phyloP scores from a whole-genome alignment of 2,888 invertebrate genomes.

The Coremacera marginata region DNA sequence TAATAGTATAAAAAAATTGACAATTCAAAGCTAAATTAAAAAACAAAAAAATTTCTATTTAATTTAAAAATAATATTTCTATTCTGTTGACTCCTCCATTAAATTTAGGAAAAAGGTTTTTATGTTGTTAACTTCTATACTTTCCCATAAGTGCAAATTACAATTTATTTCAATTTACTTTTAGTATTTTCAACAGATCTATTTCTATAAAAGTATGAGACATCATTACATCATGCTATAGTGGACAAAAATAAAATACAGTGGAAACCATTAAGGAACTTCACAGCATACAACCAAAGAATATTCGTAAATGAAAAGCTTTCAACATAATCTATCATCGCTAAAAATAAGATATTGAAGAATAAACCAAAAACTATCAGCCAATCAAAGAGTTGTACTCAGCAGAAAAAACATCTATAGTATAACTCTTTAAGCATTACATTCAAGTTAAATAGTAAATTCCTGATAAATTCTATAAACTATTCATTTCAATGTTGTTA shows the following conservation, averaged over 20 bases:
- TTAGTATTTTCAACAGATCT: slow-evolving; percentile 39
- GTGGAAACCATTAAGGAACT: not conserved
- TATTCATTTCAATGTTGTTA: not conserved
- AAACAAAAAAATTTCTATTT: too few species aligned
- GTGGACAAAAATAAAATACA: too few species aligned
- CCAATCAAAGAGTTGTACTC: slow-evolving; percentile 21
- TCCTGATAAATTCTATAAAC: slow-evolving; percentile 12
- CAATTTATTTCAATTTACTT: not conserved
- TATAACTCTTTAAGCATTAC: slow-evolving; percentile 39
- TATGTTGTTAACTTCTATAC: too few species aligned
- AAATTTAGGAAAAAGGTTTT: too few species aligned
- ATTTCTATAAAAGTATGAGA: not conserved
- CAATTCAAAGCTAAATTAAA: too few species aligned
- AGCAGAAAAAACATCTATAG: slow-evolving; percentile 29
- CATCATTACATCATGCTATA: not conserved
- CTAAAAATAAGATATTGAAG: not conserved
- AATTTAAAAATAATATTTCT: too few species aligned
- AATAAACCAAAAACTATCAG: too few species aligned
- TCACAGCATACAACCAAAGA: slow-evolving; percentile 15
- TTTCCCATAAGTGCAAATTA: too few species aligned
- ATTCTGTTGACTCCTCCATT: too few species aligned
- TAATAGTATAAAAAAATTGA: too few species aligned
- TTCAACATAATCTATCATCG: slow-evolving; percentile 10
- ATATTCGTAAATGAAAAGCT: slow-evolving; percentile 22
- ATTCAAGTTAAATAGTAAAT: slow-evolving; percentile 26